phyloP scores from a whole-genome alignment of 2,888 invertebrate genomes.

The Heliconius aoede region DNA sequence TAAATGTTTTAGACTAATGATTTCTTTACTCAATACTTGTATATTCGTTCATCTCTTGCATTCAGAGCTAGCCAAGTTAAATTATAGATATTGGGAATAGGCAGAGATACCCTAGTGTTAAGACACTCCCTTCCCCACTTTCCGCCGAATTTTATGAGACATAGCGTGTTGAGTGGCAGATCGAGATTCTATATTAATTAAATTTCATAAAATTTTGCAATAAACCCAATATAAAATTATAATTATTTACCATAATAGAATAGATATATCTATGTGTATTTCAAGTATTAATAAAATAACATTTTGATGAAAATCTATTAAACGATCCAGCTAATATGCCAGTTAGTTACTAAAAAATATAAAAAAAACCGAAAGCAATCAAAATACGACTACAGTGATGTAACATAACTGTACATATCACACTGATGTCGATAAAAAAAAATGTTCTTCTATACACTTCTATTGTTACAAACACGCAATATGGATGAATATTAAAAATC shows the following conservation, averaged over 20 bases:
- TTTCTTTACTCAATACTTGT: neutral
- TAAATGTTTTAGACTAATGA: neutral
- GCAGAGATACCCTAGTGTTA: no score
- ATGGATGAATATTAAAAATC: conserved; percentile 62
- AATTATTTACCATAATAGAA: neutral
- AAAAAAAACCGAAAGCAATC: neutral
- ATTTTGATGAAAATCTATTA: no score
- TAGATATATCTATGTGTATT: no score
- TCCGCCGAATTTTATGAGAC: no score
- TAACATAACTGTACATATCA: conserved; percentile 9
- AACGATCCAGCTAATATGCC: neutral
- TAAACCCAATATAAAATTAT: neutral
- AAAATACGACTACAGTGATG: conserved; percentile 1
- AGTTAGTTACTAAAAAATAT: neutral
- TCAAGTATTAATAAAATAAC: no score
- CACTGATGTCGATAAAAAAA: conserved; percentile 14
- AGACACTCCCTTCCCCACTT: no score
- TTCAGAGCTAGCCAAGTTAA: no score
- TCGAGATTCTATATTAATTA: neutral
- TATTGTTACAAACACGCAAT: conserved; percentile 48
- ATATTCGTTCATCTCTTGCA: neutral
- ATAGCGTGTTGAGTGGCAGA: no score
- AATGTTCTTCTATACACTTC: conserved; percentile 16
- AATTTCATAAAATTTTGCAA: neutral
- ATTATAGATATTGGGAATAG: no score